These are phyloP conservation scores for Trinorchestia longiramus DNA, from an alignment of 1,140 invertebrate genomes.

Conservation along the genomic window DNA sequence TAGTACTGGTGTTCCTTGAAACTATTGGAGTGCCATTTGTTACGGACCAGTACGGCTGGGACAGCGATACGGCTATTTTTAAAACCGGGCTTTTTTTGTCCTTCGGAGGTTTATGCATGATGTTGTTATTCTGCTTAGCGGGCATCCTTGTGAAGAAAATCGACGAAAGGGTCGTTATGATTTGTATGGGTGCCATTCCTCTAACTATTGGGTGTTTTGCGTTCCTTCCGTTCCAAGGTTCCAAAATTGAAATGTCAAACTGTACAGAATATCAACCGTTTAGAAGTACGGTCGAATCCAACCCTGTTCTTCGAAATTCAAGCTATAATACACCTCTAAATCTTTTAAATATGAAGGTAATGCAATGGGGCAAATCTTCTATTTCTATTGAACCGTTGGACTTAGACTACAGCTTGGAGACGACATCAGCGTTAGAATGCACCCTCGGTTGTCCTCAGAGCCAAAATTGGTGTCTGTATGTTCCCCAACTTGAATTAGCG, in stretches of 20 bases:
- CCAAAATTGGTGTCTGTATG: conserved; percentile 55
- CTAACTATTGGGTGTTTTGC: conserved; percentile 39
- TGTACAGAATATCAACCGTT: not conserved
- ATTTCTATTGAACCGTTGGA: not conserved
- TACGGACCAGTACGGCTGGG: conserved; percentile 56
- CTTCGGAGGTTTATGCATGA: conserved; percentile 34
- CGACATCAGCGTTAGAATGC: not conserved
- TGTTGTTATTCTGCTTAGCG: not conserved
- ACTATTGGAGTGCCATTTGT: conserved; percentile 74
- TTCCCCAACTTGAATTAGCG: conserved; percentile 20
- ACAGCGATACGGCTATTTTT: conserved; percentile 12
- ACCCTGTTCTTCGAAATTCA: not conserved
- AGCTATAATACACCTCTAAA: not conserved
- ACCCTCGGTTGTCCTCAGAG: conserved; percentile 39
- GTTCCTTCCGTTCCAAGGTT: conserved; percentile 40
- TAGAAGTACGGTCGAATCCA: not conserved
- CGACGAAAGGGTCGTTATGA: conserved; percentile 53
- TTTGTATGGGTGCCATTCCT: conserved; percentile 42
- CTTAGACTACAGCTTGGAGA: not conserved
- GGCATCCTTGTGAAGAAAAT: conserved; percentile 35
- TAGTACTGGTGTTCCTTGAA: conserved; percentile 90
- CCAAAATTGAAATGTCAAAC: not conserved
- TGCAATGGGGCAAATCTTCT: not conserved
- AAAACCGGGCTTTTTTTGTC: conserved; percentile 30
- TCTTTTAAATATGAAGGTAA: not conserved